A percentile compares a stretch with the other conserved stretches of the same genome.
phyloP scores from a whole-genome alignment of 2,113 vertebrate species.

The Brachypteracias leptosomus region DNA sequence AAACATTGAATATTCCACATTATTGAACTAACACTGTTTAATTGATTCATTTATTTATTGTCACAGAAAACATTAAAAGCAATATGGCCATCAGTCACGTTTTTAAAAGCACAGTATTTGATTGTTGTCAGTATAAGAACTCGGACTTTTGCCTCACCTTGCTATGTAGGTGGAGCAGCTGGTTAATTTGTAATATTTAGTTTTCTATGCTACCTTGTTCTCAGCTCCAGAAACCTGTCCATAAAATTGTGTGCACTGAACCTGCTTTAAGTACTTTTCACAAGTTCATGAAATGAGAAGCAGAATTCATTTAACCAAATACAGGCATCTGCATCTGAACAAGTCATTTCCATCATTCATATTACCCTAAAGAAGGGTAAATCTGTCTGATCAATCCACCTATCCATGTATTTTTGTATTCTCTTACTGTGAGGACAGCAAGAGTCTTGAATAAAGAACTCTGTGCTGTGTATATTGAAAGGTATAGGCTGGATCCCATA shows the following conservation, averaged over 20 bases:
- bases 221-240: not conserved
- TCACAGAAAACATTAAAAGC: not conserved
- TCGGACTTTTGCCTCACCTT: not conserved
- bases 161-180: not conserved
- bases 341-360: not conserved
- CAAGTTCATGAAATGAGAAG: not conserved
- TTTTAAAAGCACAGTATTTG: not conserved
- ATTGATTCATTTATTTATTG: not conserved
- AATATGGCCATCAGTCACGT: not conserved
- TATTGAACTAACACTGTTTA: not conserved
- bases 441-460: not conserved
- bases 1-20: not conserved
- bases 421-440: not conserved
- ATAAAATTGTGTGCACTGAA: not conserved
- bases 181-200: not conserved
- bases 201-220: not conserved
- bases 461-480: not conserved
- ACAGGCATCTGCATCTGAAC: not conserved
- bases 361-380: not conserved
- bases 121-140: not conserved
- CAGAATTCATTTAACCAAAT: not conserved
- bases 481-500: not conserved
- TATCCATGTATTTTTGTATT: not conserved
- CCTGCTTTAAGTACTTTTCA: not conserved
- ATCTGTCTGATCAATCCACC: not conserved